Conservation (phyloP, 2,888 invertebrate genomes). For the Orthosia gracilis region DNA sequence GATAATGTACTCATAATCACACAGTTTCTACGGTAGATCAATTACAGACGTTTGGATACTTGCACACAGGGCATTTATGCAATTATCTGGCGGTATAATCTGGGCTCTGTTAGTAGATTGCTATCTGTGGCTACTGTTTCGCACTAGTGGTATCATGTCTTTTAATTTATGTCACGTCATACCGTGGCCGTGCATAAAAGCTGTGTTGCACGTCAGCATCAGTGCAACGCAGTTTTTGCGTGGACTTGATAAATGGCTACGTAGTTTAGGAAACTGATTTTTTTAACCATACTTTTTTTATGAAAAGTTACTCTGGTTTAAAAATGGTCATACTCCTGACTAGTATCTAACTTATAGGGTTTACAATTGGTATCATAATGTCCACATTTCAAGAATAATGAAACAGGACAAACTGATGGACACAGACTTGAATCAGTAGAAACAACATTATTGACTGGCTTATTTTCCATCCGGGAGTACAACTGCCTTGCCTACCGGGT, state of each 20-base stretch:
- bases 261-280: constrained; percentile 28
- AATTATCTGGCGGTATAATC: constrained; percentile 54
- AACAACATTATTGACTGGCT: not conserved
- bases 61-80: constrained; percentile 44
- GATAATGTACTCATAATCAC: constrained; percentile 32
- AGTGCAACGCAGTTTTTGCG: constrained; percentile 59
- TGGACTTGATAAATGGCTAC: constrained; percentile 50
- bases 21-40: constrained; percentile 13
- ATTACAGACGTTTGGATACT: constrained; percentile 44
- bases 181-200: constrained; percentile 65
- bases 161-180: constrained; percentile 66
- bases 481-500: no score
- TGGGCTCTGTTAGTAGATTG: constrained; percentile 51
- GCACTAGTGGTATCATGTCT: constrained; percentile 59
- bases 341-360: not conserved
- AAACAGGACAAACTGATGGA: not conserved
- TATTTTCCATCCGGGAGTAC: no score
- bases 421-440: not conserved
- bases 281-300: not conserved
- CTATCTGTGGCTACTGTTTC: constrained; percentile 57
- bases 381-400: not conserved
- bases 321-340: not conserved
- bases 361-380: not conserved
- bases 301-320: not conserved
- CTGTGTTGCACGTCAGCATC: constrained; percentile 55